These are phyloP conservation scores for Hyperoplus lanceolatus DNA, from an alignment of 2,797 vertebrate genomes.

Conservation along the genomic window DNA sequence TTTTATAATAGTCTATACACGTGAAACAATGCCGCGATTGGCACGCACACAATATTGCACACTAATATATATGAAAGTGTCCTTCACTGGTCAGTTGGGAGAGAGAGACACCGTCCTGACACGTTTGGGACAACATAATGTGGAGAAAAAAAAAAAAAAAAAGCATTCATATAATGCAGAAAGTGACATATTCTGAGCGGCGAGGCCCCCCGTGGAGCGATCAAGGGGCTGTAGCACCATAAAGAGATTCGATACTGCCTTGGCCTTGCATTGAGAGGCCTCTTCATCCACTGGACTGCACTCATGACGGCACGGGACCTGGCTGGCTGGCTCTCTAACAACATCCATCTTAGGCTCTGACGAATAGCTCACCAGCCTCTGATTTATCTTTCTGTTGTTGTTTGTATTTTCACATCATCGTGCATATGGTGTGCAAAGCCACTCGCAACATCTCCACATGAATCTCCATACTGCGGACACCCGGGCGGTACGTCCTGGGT, in stretches of 20 bases:
- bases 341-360: constrained; percentile 67
- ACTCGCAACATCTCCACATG: constrained; percentile 68
- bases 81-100: constrained; percentile 67
- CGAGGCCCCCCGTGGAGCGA: constrained; percentile 67
- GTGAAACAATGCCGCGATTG: constrained; percentile 79
- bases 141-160: constrained; percentile 57
- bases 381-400: constrained; percentile 40
- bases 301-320: constrained; percentile 58
- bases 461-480: constrained; percentile 56
- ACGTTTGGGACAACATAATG: constrained; percentile 67
- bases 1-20: constrained; percentile 80
- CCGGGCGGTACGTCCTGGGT: constrained; percentile 38
- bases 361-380: constrained; percentile 48
- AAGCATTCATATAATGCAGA: constrained; percentile 74
- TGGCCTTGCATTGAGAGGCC: constrained; percentile 68
- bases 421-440: constrained; percentile 76
- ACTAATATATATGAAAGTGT: constrained; percentile 77
- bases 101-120: constrained; percentile 57
- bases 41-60: constrained; percentile 88
- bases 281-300: constrained; percentile 71
- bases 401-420: constrained; percentile 42
- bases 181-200: constrained; percentile 76
- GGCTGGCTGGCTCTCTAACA: constrained; percentile 52
- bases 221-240: constrained; percentile 86
- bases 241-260: constrained; percentile 82